phyloP scores from a whole-genome alignment of 2,888 invertebrate genomes.

The Pristionchus fissidentatus region DNA sequence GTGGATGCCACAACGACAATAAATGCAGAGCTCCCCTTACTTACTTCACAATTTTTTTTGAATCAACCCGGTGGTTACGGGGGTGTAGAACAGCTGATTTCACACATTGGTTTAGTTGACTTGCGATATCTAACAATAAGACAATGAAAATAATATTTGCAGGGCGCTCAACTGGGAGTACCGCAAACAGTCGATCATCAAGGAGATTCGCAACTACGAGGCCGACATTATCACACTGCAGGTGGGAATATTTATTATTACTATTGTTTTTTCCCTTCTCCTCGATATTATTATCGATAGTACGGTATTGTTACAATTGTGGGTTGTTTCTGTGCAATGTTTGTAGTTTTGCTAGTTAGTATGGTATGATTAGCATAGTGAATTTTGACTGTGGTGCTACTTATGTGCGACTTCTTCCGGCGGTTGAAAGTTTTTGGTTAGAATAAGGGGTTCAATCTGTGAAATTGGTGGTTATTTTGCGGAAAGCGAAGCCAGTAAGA shows the following conservation, averaged over 20 bases:
- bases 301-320: too few relatives aligned
- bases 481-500: too few relatives aligned
- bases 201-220: constrained; percentile 92
- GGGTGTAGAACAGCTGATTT: not conserved
- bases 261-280: not conserved
- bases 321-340: too few relatives aligned
- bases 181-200: constrained; percentile 93
- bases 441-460: too few relatives aligned
- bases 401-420: not conserved
- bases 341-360: too few relatives aligned
- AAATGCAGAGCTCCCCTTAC: too few relatives aligned
- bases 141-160: not conserved
- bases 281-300: not conserved
- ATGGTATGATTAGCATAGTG: not conserved
- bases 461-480: too few relatives aligned
- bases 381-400: not conserved
- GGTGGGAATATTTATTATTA: constrained; percentile 74
- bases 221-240: constrained; percentile 95
- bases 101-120: too few relatives aligned
- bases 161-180: constrained; percentile 95
- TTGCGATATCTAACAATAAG: not conserved
- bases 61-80: not conserved
- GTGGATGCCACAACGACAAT: too few relatives aligned
- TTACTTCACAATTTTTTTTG: not conserved
- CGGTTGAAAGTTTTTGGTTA: not conserved